phyloP scores from a whole-genome alignment of 1,140 invertebrate genomes.

The Leptinotarsa texana region DNA sequence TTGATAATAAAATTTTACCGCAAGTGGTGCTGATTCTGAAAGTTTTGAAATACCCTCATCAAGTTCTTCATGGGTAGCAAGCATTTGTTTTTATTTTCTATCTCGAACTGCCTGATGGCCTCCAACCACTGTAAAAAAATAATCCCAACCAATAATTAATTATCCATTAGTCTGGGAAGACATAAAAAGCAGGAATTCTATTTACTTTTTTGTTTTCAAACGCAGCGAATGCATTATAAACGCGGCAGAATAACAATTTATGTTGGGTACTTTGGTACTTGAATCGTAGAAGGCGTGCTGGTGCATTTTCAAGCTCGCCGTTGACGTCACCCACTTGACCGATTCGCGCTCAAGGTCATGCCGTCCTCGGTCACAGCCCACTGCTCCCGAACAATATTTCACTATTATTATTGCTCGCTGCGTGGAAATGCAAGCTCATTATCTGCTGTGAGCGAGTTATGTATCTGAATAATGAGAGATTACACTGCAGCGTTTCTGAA shows the following conservation, averaged over 20 bases:
- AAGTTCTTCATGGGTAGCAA: too few species aligned
- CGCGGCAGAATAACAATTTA: not conserved
- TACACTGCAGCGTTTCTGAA: not conserved
- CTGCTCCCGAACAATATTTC: conserved; percentile 24
- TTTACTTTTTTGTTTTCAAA: not conserved
- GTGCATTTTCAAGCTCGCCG: conserved; percentile 1
- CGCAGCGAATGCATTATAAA: not conserved
- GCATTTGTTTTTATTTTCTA: too few species aligned
- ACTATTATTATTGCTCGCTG: conserved; percentile 14
- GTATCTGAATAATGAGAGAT: not conserved
- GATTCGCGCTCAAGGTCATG: conserved; percentile 29
- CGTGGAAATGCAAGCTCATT: conserved; percentile 18
- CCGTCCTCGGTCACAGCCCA: conserved; percentile 30
- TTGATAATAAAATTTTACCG: too few species aligned
- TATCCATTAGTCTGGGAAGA: not conserved
- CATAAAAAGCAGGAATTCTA: not conserved
- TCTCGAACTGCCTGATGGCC: too few species aligned
- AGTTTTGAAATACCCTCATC: too few species aligned
- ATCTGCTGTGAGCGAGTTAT: not conserved
- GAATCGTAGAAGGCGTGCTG: conserved; percentile 7
- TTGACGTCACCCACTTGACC: conserved; percentile 27
- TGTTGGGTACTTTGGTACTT: conserved; percentile 5
- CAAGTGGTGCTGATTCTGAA: too few species aligned
- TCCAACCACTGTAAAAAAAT: too few species aligned
- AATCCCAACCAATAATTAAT: not conserved